Evolutionary conservation across 2,797 vertebrate genomes (phyloP).

Genomic region (Karalla daura): DNA sequence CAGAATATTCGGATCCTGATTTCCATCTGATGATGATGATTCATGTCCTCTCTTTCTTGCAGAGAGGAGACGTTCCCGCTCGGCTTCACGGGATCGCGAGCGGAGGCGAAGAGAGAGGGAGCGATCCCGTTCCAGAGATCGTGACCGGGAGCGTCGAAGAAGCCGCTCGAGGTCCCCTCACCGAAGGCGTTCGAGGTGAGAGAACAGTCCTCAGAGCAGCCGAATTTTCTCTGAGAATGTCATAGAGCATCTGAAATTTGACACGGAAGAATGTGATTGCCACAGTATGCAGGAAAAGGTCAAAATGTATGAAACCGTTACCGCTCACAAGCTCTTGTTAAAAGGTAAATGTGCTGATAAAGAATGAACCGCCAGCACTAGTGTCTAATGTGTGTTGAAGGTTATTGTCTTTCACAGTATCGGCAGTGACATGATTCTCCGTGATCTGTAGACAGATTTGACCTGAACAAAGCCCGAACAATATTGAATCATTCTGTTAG

Average conservation of each 20-base stretch:
- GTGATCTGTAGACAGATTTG: neutral
- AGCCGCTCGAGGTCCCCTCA: conserved; percentile 92
- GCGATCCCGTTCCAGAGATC: conserved; percentile 89
- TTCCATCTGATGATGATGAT: too few species aligned
- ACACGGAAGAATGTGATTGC: too few species aligned
- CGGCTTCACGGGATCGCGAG: conserved; percentile 90
- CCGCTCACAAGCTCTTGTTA: too few species aligned
- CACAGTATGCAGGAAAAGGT: too few species aligned
- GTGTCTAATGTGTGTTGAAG: too few species aligned
- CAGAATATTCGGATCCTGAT: neutral
- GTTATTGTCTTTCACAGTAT: neutral
- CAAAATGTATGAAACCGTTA: too few species aligned
- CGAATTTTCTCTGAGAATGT: neutral
- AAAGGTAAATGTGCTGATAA: too few species aligned
- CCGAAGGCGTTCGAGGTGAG: conserved; percentile 90
- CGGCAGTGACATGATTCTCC: neutral
- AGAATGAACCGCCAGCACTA: too few species aligned
- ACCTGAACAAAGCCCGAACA: neutral
- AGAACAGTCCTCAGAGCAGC: neutral
- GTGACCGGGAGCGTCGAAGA: conserved; percentile 87
- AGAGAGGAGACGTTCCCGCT: conserved; percentile 93
- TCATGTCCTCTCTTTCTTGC: too few species aligned
- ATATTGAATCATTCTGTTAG: too few species aligned
- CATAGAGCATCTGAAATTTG: too few species aligned
- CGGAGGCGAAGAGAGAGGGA: conserved; percentile 89